phyloP scores from a whole-genome alignment of 1,140 invertebrate species.

The Nasonia vitripennis region DNA sequence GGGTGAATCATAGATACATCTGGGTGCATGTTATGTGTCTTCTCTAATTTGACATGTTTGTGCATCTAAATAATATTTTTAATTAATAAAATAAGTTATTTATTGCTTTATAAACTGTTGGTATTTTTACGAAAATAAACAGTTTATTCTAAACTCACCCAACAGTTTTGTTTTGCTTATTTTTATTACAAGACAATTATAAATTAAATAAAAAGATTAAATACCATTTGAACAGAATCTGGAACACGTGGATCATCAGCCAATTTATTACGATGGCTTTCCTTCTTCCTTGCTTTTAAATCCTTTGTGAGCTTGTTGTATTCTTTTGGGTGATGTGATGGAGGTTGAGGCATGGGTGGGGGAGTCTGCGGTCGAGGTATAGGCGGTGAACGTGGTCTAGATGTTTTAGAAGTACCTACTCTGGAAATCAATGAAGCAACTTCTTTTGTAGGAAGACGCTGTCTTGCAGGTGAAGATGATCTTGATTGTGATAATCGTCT shows the following conservation, averaged over 20 bases:
- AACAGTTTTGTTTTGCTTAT: constrained; percentile 16
- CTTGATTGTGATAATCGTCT: constrained; percentile 67
- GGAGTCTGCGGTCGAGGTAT: constrained; percentile 73
- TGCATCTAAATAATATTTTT: constrained; percentile 61
- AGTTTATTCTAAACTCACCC: too few relatives aligned
- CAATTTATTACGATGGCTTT: constrained; percentile 67
- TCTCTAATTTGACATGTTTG: constrained; percentile 72
- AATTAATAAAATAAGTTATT: background rate
- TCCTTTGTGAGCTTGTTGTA: constrained; percentile 67
- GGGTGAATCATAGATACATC: constrained; percentile 66
- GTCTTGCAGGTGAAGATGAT: constrained; percentile 64
- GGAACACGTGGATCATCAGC: constrained; percentile 71
- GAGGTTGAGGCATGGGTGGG: constrained; percentile 69
- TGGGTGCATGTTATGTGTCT: constrained; percentile 67
- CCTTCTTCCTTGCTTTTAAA: constrained; percentile 66
- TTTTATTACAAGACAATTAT: constrained; percentile 12
- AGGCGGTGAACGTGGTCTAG: constrained; percentile 65
- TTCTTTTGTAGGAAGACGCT: constrained; percentile 64
- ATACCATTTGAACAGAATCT: constrained; percentile 71
- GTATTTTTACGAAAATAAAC: background rate
- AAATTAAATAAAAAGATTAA: constrained; percentile 42
- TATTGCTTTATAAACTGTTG: background rate
- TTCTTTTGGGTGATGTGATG: constrained; percentile 68
- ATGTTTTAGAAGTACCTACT: constrained; percentile 59
- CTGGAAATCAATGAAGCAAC: constrained; percentile 65